These are phyloP conservation scores for Sinocyclocheilus anshuiensis DNA, from an alignment of 2,113 vertebrate genomes.

Conservation along the genomic window DNA sequence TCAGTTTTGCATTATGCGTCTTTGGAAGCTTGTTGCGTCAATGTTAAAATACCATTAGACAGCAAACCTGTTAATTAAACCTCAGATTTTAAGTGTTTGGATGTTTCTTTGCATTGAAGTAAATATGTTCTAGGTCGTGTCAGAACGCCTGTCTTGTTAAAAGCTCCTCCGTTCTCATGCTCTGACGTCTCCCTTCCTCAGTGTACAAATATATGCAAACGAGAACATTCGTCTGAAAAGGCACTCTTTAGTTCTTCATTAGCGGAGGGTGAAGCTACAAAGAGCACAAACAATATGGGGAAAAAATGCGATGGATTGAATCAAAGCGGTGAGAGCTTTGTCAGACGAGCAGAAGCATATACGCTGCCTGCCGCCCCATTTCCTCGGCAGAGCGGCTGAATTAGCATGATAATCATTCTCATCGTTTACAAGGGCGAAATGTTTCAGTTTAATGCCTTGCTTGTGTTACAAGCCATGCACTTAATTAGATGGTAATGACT, in stretches of 20 bases:
- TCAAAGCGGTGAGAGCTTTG: conserved; percentile 45
- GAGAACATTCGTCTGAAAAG: conserved; percentile 48
- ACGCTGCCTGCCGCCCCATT: conserved; percentile 51
- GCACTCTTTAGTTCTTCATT: conserved; percentile 51
- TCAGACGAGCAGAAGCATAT: conserved; percentile 48
- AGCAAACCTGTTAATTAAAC: conserved; percentile 57
- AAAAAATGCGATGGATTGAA: conserved; percentile 21
- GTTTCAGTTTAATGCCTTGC: conserved; percentile 93
- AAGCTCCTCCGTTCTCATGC: conserved; percentile 1
- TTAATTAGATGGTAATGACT: conserved; percentile 92
- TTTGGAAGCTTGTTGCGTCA: conserved; percentile 38
- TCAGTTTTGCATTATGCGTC: background rate
- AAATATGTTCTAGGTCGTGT: conserved; percentile 1
- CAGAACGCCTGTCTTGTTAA: conserved; percentile 10
- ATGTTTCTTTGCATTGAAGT: conserved; percentile 16
- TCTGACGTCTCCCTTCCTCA: conserved; percentile 14
- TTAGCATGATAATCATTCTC: conserved; percentile 87
- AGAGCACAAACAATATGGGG: conserved; percentile 44
- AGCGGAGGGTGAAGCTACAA: conserved; percentile 50
- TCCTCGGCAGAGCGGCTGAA: conserved; percentile 61
- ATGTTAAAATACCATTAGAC: conserved; percentile 26
- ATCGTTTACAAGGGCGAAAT: conserved; percentile 91
- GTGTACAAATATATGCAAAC: conserved; percentile 54
- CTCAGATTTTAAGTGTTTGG: conserved; percentile 25
- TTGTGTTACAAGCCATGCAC: conserved; percentile 90